Base-by-base conservation (phyloP, 2,888 invertebrate genomes). In the Thyatira batis region DNA sequence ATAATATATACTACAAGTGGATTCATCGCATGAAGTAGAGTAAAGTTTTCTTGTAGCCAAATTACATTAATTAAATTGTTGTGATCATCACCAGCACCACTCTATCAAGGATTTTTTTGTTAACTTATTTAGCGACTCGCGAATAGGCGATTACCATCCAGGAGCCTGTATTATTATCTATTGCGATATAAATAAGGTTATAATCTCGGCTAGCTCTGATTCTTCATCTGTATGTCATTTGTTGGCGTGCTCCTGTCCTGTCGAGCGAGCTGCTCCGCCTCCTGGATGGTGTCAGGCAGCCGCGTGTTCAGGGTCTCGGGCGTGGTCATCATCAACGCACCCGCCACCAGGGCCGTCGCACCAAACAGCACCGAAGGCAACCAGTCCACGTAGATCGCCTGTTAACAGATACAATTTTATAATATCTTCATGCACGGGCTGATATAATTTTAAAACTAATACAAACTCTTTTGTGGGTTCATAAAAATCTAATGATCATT, bases 291-390 rank as follows among this genome's bases (percentile, higher is more conserved):
- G 71, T 94, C 93, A 1, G 95, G 94, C 46, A 94, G 78, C 9
- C 92, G 85, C 30, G 91, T 85, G 79, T 94, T 87, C 28, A 94
- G 90, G 2, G 94, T 94, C 86, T 95, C 94, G 0, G 95, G 95
- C 46, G 95, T 94, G 48, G 90, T 85, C 67, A 94, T 79, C 75
- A 94, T 92, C 51, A 94, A 83, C 21, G 81, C 82, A 23, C 93
- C 94, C 9, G 94, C 93, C 39, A 91, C 67, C 48, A 93, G 85
- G 23, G 94, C 94, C 53, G 92, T 86, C 10, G 76, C 61, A 0
- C 94, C 93, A 74, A 95, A 95, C 51, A 94, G 80, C 51, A 94
- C 92, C 1, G 94, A 92, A 0, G 95, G 94, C 58, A 92, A 77
- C 80, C 91, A 89, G 8, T 86, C 84, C 30, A 91, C 84, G 71